Percentiles rank a stretch among this genome's conserved stretches.
These are phyloP conservation scores for Zenarchopterus dispar DNA, from an alignment of 2,797 vertebrate species.

Conservation along the genomic window DNA sequence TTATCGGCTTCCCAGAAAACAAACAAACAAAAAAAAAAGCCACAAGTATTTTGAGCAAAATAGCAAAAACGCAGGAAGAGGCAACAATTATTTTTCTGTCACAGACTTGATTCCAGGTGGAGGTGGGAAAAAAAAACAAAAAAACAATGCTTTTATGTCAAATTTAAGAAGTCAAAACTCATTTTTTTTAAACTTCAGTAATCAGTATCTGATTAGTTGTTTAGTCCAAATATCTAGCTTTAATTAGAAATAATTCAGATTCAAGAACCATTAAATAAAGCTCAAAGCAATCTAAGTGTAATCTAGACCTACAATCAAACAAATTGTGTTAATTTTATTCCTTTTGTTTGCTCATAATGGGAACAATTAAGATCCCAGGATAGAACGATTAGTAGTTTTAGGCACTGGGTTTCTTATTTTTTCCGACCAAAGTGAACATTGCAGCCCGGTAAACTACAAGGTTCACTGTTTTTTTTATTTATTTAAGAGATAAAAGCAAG, in stretches of 20 bases:
- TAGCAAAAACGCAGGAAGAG: not conserved
- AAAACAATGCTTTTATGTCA: no score
- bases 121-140: no score
- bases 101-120: not conserved
- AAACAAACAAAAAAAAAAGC: no score
- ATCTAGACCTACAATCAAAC: slow-evolving; percentile 24
- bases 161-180: no score
- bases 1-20: slow-evolving; percentile 13
- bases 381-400: slow-evolving; percentile 18
- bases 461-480: no score
- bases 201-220: no score
- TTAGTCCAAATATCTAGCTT: no score
- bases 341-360: slow-evolving; percentile 20
- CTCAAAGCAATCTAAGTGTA: slow-evolving; percentile 25
- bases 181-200: no score
- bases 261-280: not conserved
- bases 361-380: slow-evolving; percentile 25
- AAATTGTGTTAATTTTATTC: slow-evolving; percentile 6
- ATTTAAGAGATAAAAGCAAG: slow-evolving; percentile 34
- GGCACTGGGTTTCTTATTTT: slow-evolving; percentile 4
- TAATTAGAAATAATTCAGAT: not conserved
- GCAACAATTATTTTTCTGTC: not conserved
- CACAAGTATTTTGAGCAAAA: slow-evolving; percentile 15
- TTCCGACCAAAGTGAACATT: not conserved
- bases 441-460: not conserved